These are phyloP conservation scores for Bos javanicus DNA, from an alignment of 2,113 vertebrate species.

Conservation along the genomic window DNA sequence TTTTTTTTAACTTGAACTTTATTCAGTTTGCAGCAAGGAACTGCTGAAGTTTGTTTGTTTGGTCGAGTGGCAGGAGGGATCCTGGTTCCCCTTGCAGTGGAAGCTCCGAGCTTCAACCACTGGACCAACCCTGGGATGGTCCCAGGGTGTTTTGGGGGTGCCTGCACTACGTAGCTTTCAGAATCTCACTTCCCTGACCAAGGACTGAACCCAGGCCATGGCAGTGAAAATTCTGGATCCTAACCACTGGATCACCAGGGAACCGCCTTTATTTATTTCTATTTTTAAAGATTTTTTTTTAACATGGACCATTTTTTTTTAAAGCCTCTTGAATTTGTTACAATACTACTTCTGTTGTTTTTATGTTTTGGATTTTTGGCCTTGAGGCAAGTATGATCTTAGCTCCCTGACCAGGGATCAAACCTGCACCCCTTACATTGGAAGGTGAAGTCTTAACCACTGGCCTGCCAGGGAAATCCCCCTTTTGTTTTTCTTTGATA, in stretches of 20 bases:
- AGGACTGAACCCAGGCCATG: not conserved
- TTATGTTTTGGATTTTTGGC: not conserved
- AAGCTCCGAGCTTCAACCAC: not conserved
- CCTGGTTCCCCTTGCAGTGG: not conserved
- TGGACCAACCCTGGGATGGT: not conserved
- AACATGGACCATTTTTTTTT: not conserved
- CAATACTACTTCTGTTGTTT: not conserved
- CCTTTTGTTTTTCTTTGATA: not conserved
- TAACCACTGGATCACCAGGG: not conserved
- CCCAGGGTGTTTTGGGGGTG: not conserved
- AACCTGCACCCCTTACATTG: not conserved
- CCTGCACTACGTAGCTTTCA: accelerated
- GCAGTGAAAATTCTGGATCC: not conserved
- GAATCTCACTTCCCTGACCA: not conserved
- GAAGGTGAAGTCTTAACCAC: not conserved
- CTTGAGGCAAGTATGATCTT: not conserved
- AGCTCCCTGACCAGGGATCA: not conserved
- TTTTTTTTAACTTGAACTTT: not conserved
- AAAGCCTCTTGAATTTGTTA: not conserved
- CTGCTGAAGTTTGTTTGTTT: not conserved
- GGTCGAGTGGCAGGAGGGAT: not conserved
- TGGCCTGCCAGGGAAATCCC: not conserved
- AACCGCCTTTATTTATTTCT: not conserved
- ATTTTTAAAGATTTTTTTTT: not conserved
- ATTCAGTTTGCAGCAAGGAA: not conserved